Evolutionary conservation across 2,888 invertebrate species (phyloP), one percentile per base, ranked within the genome.

Genomic region (Scelioninae gen. 2): DNA sequence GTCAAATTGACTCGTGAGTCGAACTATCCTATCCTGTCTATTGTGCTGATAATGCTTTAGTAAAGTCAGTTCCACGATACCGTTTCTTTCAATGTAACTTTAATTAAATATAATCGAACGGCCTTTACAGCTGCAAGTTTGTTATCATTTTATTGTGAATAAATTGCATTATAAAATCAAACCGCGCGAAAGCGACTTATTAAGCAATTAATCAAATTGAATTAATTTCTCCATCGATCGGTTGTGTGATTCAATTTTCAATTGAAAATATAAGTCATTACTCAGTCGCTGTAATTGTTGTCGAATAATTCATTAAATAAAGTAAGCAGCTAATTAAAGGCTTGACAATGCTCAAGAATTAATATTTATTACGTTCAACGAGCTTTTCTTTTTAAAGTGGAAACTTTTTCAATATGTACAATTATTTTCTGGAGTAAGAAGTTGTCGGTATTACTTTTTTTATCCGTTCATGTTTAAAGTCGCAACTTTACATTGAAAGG

Each of bases 371-470:
- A 41, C 31, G 11, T 39, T 50, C 50, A 16, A 52, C 43, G 22
- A 50, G 50, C 43, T 63, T 63, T 60, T 43, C 43, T 52, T 61
- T 31, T 39, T 50, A 13, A 50, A 61, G 50, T 61, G 48, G 50
- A 61, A 61, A 61, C 61, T 50, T 61, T 61, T 61, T 28, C 50
- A 61, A 61, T 63, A 52, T 43, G 63, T 52, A 64, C 35, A n/a
- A 64, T 35, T 64, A 35, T 64, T 64, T 53, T 64, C 16, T 37
- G 13, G 16, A 13, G 11, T 9, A 60, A 43, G 33, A 63, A 63
- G 31, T 53, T 64, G 53, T 33, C 48, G n/a, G 2, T 10, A 18
- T 48, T n/a, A 41, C 43, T 41, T 52, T 19, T 45, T 63, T 52
- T 35, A 18, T 31, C 28, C 35, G 39, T 22, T 37, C 39, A 28